Base-by-base conservation (phyloP, 1,140 invertebrate species). In the Panagrolaimus sp. region DNA sequence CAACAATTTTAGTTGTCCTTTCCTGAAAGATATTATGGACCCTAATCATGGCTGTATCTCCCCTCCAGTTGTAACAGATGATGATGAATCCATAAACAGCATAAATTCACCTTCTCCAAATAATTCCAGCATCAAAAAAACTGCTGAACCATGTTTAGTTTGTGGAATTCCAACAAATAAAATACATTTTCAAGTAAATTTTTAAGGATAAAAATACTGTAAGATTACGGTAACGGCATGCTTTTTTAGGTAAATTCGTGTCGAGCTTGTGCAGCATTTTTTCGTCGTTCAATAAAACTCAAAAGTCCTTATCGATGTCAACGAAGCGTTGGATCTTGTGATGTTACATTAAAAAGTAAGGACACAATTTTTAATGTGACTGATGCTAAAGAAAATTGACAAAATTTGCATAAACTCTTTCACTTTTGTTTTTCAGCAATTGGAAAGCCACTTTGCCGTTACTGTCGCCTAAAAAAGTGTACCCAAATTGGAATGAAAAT, bases 221-320 rank as follows among this genome's bases (percentile, higher is more conserved):
- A 21, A 12, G 17, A 26, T 21, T 58, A 26, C 21, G 17, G 28
- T 38, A 38, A 38, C 7, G n/a, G 2, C 32, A 38, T 38, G 7
- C 7, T 38, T 21, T 58, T 58, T n/a, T 28, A 58, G 52, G 52
- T 58, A 24, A 58, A 58, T 21, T 58, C 21, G 2, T 58, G 52
- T 17, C 8, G 52, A 58, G 52, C 52, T n/a, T 58, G 52, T 58
- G 52, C 52, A 21, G 52, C 52, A 2, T 58, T 58, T 58, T 58
- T 58, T 21, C 52, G 52, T n/a, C 52, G 52, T 21, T 58, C 52
- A 58, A 58, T 58, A 26, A 58, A 58, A 21, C 21, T 28, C 1
- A 58, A 17, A 3, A 21, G 28, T 21, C 21, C 28, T 0, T 58
- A 58, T 17, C 52, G 28, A 12, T 58, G 52, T 58, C 52, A 58